These are phyloP conservation scores for Clarias gariepinus DNA, from an alignment of 2,113 vertebrate genomes.

Conservation along the genomic window DNA sequence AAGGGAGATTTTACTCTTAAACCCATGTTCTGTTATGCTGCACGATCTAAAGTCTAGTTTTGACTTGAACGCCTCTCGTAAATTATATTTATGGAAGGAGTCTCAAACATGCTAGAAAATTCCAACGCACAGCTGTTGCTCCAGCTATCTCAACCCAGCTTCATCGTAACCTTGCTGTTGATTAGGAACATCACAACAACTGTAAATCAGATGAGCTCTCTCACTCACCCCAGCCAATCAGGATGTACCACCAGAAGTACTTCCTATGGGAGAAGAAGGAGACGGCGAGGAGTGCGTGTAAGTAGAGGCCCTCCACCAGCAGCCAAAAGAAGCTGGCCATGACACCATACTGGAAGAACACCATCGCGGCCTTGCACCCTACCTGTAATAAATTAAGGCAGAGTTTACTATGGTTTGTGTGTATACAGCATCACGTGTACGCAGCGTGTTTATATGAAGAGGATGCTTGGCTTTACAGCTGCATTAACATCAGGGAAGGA, in stretches of 20 bases:
- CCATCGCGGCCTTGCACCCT: conserved; percentile 86
- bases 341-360: conserved; percentile 95
- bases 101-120: neutral
- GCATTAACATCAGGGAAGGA: neutral
- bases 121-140: neutral
- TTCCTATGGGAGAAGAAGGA: conserved; percentile 95
- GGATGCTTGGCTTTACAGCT: neutral
- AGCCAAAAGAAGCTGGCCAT: conserved; percentile 96
- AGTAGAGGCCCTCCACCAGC: conserved; percentile 92
- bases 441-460: conserved; percentile 24
- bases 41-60: neutral
- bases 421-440: conserved; percentile 16
- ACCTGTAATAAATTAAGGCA: conserved; percentile 64
- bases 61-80: neutral
- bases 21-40: too few species aligned
- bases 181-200: conserved; percentile 5
- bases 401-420: conserved; percentile 30
- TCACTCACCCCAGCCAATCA: conserved; percentile 90
- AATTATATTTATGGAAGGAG: too few species aligned
- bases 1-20: too few species aligned
- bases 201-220: conserved; percentile 18
- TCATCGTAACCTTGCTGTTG: neutral
- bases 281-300: conserved; percentile 86
- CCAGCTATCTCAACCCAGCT: neutral
- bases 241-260: conserved; percentile 89